These are phyloP conservation scores for Bacillus rossius DNA, from an alignment of 1,140 invertebrate genomes.

Conservation along the genomic window DNA sequence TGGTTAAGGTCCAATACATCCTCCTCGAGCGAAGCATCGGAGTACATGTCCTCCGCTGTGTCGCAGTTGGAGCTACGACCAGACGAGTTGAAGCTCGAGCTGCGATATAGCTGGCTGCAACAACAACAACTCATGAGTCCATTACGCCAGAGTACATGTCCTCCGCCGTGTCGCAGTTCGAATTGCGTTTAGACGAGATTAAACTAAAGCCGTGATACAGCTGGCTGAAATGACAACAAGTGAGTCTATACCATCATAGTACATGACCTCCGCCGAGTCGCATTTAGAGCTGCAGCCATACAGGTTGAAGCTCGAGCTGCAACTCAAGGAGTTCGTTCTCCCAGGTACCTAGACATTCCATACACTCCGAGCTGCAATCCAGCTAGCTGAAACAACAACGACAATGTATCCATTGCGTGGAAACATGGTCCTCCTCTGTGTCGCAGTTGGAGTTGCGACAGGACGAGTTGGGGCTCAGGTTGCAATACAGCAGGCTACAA, in stretches of 20 bases:
- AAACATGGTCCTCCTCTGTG: no score
- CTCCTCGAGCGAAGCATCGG: conserved; percentile 83
- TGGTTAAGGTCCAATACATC: conserved; percentile 88
- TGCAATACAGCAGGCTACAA: no score
- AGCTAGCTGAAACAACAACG: background rate
- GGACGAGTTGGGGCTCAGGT: no score
- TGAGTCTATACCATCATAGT: conserved; percentile 83
- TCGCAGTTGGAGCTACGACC: conserved; percentile 84
- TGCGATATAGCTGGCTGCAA: conserved; percentile 79
- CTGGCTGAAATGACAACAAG: conserved; percentile 56
- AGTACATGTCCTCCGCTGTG: conserved; percentile 87
- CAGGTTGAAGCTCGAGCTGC: no score
- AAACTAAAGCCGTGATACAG: conserved; percentile 85
- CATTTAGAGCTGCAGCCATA: no score
- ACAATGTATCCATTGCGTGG: background rate
- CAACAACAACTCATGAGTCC: conserved; percentile 20
- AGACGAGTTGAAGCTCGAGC: conserved; percentile 85
- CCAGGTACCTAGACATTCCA: no score
- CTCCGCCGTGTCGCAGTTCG: conserved; percentile 81
- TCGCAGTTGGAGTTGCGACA: no score
- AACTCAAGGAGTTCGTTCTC: no score
- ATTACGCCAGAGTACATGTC: conserved; percentile 91
- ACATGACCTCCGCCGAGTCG: conserved; percentile 86
- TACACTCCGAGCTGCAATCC: no score
- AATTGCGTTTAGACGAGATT: conserved; percentile 82